Conservation (phyloP, 1,140 invertebrate genomes). For the Teleopsis dalmanni region DNA sequence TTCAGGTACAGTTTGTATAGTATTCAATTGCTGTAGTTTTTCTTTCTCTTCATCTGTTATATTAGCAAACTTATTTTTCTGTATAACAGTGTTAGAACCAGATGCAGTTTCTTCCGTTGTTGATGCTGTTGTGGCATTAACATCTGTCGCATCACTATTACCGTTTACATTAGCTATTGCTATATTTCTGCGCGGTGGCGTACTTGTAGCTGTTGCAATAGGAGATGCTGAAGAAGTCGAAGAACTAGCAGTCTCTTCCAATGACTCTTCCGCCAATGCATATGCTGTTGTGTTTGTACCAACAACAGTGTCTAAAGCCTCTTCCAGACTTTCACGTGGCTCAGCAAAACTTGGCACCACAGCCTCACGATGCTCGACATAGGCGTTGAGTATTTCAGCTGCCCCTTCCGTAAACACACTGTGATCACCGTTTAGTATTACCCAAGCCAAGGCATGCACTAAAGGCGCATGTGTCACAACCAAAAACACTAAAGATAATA, state of each 20-base stretch:
- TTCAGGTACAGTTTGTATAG: constrained; percentile 9
- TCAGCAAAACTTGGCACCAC: constrained; percentile 45
- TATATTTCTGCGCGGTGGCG: constrained; percentile 1
- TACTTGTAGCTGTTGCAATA: constrained; percentile 14
- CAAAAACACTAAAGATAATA: constrained; percentile 93
- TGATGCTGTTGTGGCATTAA: constrained; percentile 1
- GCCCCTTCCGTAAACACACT: constrained; percentile 63
- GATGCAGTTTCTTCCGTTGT: neutral
- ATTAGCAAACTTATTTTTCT: constrained; percentile 49
- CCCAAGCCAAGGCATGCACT: constrained; percentile 79
- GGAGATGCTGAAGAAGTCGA: neutral
- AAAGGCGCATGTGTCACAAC: constrained; percentile 85
- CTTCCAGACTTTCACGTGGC: constrained; percentile 57
- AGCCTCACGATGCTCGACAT: constrained; percentile 49
- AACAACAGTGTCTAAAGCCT: constrained; percentile 49
- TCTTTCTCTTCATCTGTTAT: constrained; percentile 92
- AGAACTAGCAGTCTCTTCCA: neutral
- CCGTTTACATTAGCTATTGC: neutral
- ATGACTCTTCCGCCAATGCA: constrained; percentile 11
- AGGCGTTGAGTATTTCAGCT: constrained; percentile 67
- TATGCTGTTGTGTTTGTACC: constrained; percentile 22
- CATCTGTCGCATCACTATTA: constrained; percentile 12
- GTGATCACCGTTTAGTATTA: constrained; percentile 73
- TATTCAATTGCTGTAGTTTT: constrained; percentile 45
- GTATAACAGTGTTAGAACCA: neutral